Conservation (phyloP, 2,113 vertebrate species). For the Myodes glareolus region DNA sequence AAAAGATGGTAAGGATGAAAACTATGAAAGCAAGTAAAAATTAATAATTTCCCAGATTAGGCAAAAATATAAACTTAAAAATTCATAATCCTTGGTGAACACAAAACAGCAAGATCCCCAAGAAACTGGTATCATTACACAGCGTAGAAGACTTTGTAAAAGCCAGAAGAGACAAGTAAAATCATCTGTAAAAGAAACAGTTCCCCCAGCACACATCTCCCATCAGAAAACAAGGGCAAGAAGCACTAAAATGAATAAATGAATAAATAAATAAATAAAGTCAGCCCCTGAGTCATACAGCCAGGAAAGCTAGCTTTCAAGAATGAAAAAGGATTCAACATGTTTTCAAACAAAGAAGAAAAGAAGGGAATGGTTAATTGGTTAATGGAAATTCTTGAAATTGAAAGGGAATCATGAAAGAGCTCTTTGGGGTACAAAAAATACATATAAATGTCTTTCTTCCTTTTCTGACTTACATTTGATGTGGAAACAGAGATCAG, state of each 20-base stretch:
- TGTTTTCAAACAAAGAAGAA: background rate
- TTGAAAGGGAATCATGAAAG: background rate
- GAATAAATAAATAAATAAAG: background rate
- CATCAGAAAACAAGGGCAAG: background rate
- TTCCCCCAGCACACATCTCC: background rate
- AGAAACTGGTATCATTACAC: background rate
- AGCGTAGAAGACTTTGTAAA: background rate
- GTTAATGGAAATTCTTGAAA: background rate
- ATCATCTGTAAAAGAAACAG: background rate
- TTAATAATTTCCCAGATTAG: background rate
- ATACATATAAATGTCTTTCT: background rate
- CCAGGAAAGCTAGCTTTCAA: background rate
- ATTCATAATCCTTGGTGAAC: background rate
- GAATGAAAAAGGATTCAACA: background rate
- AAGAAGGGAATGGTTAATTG: background rate
- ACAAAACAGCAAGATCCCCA: background rate
- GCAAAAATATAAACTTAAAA: background rate
- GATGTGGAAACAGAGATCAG: slow-evolving; percentile 1
- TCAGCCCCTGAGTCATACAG: background rate
- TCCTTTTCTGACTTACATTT: slow-evolving; percentile 6
- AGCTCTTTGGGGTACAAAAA: background rate
- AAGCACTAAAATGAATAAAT: background rate
- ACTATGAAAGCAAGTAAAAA: background rate
- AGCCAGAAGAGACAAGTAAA: background rate
- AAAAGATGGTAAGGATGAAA: background rate